Evolutionary conservation across 2,888 invertebrate species (phyloP).

Genomic region (Drosophila lutescens): DNA sequence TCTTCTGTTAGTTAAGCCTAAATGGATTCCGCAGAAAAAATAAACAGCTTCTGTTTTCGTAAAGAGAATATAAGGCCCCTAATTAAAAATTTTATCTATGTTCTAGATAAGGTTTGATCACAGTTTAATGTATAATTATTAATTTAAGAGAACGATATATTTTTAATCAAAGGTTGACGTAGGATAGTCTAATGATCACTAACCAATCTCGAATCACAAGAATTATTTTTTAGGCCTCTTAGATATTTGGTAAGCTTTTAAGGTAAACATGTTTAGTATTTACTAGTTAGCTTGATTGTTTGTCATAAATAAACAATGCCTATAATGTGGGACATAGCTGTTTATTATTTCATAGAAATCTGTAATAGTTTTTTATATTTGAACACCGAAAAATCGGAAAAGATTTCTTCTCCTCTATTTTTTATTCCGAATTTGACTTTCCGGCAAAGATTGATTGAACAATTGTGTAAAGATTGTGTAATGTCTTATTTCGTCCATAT

Average conservation of each 20-base stretch:
- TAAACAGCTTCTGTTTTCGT: background rate
- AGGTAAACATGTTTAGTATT: background rate
- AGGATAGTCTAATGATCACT: too few relatives aligned
- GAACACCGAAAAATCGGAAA: too few relatives aligned
- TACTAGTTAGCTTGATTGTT: background rate
- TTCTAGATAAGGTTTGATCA: background rate
- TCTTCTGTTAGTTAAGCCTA: background rate
- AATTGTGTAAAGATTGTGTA: constrained; percentile 61
- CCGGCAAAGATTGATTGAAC: constrained; percentile 38
- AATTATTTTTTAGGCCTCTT: background rate
- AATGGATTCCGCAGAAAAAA: background rate
- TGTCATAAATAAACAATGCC: background rate
- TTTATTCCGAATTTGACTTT: constrained; percentile 1
- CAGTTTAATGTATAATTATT: too few relatives aligned
- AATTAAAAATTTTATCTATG: too few relatives aligned
- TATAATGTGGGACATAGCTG: background rate
- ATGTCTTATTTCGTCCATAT: constrained; percentile 43
- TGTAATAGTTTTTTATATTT: background rate
- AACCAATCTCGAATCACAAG: background rate
- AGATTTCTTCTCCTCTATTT: background rate
- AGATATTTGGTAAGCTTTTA: background rate
- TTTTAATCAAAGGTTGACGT: too few relatives aligned
- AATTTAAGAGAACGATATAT: too few relatives aligned
- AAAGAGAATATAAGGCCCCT: background rate
- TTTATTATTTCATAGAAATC: background rate